phyloP scores from a whole-genome alignment of 1,140 invertebrate genomes.

The Drosophila equinoxialis region DNA sequence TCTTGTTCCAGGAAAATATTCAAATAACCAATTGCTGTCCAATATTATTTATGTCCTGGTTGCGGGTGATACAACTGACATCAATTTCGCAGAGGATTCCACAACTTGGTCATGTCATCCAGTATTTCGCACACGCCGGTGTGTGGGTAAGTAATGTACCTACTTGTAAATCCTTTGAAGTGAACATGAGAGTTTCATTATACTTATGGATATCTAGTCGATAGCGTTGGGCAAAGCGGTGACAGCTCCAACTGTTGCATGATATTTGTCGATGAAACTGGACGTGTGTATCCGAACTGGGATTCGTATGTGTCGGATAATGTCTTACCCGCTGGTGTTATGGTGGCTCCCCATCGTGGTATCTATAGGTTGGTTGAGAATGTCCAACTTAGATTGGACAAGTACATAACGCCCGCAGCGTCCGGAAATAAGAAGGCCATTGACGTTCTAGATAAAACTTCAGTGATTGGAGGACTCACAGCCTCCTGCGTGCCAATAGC shows the following conservation, averaged over 20 bases:
- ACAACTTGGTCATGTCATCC: constrained; percentile 62
- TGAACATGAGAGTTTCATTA: background rate
- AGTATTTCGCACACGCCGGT: constrained; percentile 67
- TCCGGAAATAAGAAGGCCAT: constrained; percentile 25
- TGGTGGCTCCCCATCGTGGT: constrained; percentile 65
- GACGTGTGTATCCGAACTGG: constrained; percentile 77
- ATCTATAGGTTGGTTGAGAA: constrained; percentile 44
- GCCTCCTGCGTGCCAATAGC: constrained; percentile 68
- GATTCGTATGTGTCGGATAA: constrained; percentile 57
- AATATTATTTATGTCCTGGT: constrained; percentile 73
- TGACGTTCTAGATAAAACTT: constrained; percentile 37
- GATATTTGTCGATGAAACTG: constrained; percentile 72
- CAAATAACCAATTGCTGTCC: constrained; percentile 62
- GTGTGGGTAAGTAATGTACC: constrained; percentile 50
- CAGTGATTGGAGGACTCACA: constrained; percentile 48
- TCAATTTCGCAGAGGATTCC: constrained; percentile 34
- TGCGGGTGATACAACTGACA: constrained; percentile 39
- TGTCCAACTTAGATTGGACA: constrained; percentile 38
- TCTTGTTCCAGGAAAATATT: constrained; percentile 60
- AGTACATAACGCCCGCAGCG: constrained; percentile 49
- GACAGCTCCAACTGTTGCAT: constrained; percentile 68
- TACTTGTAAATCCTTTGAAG: background rate
- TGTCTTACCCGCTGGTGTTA: constrained; percentile 59
- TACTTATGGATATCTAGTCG: constrained; percentile 17
- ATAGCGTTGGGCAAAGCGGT: constrained; percentile 19